Base-by-base conservation (phyloP, 2,797 vertebrate genomes). In the Phataginus tetradactyla region DNA sequence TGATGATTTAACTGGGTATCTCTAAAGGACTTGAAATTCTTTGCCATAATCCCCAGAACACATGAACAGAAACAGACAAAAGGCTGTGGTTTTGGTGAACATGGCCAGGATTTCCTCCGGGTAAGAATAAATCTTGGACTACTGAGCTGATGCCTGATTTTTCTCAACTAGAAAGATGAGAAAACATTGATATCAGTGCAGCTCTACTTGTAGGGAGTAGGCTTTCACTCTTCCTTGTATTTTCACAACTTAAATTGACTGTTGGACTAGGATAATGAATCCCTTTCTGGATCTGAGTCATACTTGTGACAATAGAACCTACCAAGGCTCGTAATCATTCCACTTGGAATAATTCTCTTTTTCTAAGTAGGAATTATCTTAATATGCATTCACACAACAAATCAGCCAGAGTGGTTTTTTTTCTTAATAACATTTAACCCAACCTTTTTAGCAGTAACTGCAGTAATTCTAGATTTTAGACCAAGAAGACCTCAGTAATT, bases 351-450 rank as follows among this genome's bases (percentile, higher is more conserved):
- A 97, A 98, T 92, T 91, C 92, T 97, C 75, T 79, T 92, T 94
- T 98, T 98, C 93, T 97, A 98, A 98, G 95, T 63, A 97, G 95
- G 96, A 98, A 98, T 98, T 97, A 97, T 96, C 96, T 96, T 98
- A 97, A 98, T 97, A 96, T 98, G 96, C 95, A 93, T 97, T 97
- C 97, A 97, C 93, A 77, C 97, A 97, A 97, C 98, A 97, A 97
- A 98, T 97, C 98, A 97, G 63, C 80, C 17, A 92, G 97, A 97
- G 88, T 97, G 90, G 78, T 45, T 94, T 97, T 45, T 45, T 75
- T 98, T 95, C 94, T 98, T 98, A 97, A 96, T 97, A 97, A 95
- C 84, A 88, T 98, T 98, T 98, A 98, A 96, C 93, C 59, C 97
- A 98, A 96, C 94, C 97, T 97, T 98, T 96, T 81, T 94, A 96